A percentile compares a stretch with the other conserved stretches of the same genome.
phyloP scores from a whole-genome alignment of 2,113 vertebrate genomes.

The Lagopus muta region DNA sequence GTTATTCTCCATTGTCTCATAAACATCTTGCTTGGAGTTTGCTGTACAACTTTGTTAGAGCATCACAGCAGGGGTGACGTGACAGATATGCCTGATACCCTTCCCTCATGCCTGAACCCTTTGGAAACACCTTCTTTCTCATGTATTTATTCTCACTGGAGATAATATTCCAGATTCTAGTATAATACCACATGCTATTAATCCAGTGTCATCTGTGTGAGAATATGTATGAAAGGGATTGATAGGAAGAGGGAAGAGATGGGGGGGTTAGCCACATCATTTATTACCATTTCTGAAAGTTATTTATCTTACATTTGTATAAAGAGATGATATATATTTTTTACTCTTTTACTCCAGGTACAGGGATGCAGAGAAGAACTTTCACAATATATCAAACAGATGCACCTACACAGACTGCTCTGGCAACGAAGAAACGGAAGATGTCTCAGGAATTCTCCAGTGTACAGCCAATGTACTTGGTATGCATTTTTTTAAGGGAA shows the following conservation, averaged over 20 bases:
- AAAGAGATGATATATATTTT: neutral
- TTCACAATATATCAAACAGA: constrained; percentile 86
- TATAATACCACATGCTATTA: neutral
- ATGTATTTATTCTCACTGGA: neutral
- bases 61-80: neutral
- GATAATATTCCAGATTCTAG: neutral
- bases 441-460: constrained; percentile 95
- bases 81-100: neutral
- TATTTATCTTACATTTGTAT: neutral
- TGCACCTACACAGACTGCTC: constrained; percentile 88
- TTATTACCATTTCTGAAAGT: neutral
- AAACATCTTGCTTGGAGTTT: neutral
- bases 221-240: neutral
- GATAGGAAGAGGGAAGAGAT: neutral
- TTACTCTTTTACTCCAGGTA: constrained; percentile 76
- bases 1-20: neutral
- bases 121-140: neutral
- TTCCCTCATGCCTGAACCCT: neutral
- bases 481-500: constrained; percentile 70
- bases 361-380: constrained; percentile 86
- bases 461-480: constrained; percentile 92
- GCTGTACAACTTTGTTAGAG: neutral
- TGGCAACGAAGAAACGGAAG: constrained; percentile 86
- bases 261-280: neutral
- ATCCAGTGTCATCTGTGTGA: neutral